Base-by-base conservation (phyloP, 2,888 invertebrate genomes). In the Orthosia gothica region DNA sequence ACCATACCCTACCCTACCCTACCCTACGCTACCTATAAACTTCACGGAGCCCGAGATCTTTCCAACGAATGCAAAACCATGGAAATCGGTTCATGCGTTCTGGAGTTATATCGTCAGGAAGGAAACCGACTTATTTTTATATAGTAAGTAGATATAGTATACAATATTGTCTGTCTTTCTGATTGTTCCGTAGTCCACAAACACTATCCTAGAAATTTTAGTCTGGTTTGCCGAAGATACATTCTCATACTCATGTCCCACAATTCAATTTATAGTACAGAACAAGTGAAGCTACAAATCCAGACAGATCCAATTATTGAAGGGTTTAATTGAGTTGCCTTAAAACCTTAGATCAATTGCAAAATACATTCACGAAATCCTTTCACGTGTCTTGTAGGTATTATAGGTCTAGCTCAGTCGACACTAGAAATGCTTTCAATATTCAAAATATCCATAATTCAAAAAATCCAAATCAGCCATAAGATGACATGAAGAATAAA, bases 301-400 rank as follows among this genome's bases (percentile, higher is more conserved):
- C 47, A 68, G 55, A 40, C n/a, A 32, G 45, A 69, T 45, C 45
- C 55, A 76, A 59, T 81, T 59, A 77, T 66, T 77, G n/a, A 62
- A 57, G 77, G 79, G 61, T 81, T 77, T 82, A 77, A 82, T 82
- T 76, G 76, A 68, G 52, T 76, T 70, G 13, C 76, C 5, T 82
- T 47, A 70, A 86, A 89, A 23, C 81, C 81, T 88, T 86, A 11
- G 83, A 86, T 15, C 26, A 65, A 63, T 75, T 3, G 26, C 54
- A 63, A 65, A 69, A 69, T 45, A 65, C 65, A 3, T 66, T 61
- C 26, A 50, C 72, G 50, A 45, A 58, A 77, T 58, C n/a, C 7
- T 47, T 67, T 76, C 50, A 74, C 74, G 20, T 74, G 47, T 18
- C 45, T 20, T 32, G 26, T 74, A 32, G 9, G 59, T n/a, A 50